Evolutionary conservation across 2,113 vertebrate genomes (phyloP), one percentile per base, ranked within the genome.

Genomic region (Syngnathus scovelli): DNA sequence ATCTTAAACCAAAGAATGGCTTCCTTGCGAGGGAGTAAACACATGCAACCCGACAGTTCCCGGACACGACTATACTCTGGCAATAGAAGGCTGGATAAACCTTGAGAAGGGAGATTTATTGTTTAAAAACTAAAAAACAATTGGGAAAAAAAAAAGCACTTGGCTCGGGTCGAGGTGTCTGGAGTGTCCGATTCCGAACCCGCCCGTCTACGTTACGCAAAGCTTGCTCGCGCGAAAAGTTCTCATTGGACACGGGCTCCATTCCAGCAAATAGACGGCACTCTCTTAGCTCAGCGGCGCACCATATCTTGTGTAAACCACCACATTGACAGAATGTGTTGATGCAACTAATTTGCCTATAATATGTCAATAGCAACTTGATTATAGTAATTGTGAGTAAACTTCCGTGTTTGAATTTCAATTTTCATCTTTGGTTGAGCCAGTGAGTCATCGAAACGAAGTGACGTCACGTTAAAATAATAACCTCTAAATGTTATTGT

Each of bases 31-130:
- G 58, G 64, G 19, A 56, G 27, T 9, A 8, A n/a, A 58, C 71
- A 44, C 13, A 37, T 12, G 7, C 7, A 66, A 43, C 12, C 44
- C 81, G 80, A 83, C 81, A 80, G 80, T 68, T 80, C 69, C 1
- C 19, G 88, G 86, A 78, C 82, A 27, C 67, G 86, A 21, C 88
- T 88, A 88, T 38, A 74, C 37, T 62, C 80, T 76, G 87, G 81
- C 43, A 0, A 33, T 33, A 27, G 9, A 18, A 64, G 39, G 52
- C 39, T 74, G 55, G 18, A 36, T n/a, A 41, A 54, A 41, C 37
- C 21, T 38, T 60, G 38, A 15, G 18, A 33, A 5, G 12, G 12
- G 51, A 58, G 10, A 54, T 51, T 13, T 5, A 46, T 7, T 19
- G 19, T 3, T 3, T n/a, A 21, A 3, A 54, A 4, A 48, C 18